Evolutionary conservation across 2,113 vertebrate species (phyloP), one percentile per base, ranked within the genome.

Genomic region (Motacilla tschutschensis): DNA sequence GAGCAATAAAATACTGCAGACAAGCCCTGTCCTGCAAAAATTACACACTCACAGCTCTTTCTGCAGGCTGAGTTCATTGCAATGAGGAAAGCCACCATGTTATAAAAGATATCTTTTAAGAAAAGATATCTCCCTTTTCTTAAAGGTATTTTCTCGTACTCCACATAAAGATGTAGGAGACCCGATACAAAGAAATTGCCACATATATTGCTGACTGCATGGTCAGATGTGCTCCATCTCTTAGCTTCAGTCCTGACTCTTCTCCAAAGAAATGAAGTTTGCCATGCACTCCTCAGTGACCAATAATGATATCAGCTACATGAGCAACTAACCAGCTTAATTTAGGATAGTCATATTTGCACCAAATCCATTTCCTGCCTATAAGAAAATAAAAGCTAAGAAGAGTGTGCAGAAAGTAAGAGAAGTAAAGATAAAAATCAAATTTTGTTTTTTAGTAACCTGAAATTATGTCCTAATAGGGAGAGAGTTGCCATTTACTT

Each of bases 1-100:
- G 87, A 94, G 85, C 72, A 87, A 85, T 71, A 74, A 65, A 91
- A 80, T 65, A 51, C 72, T 71, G 17, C 2, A 24, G 76, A 93
- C 87, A 90, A 93, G 88, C 20, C 73, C 85, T 72, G 84, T 90
- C 89, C 73, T 85, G 94, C 69, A 90, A 67, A 91, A 88, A 87
- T 77, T 71, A 72, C 59, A 76, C 36, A 46, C 80, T 85, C 17
- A 2, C 50, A 75, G 82, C 57, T 91, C 65, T 66, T 63, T 74
- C 43, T 0, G 10, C 13, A 51, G 44, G 31, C 38, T 70, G 75
- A 44, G 31, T 55, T 86, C 87, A 75, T 12, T 26, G 54, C 58
- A 80, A n/a, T 60, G 62, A 57, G 58, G 79, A 87, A 92, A 87
- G 69, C 14, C 53, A 63, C 24, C 41, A 24, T 11, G 21, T 74